Evolutionary conservation across 2,113 vertebrate genomes (phyloP), one percentile per base, ranked within the genome.

Genomic region (Rhea americana): DNA sequence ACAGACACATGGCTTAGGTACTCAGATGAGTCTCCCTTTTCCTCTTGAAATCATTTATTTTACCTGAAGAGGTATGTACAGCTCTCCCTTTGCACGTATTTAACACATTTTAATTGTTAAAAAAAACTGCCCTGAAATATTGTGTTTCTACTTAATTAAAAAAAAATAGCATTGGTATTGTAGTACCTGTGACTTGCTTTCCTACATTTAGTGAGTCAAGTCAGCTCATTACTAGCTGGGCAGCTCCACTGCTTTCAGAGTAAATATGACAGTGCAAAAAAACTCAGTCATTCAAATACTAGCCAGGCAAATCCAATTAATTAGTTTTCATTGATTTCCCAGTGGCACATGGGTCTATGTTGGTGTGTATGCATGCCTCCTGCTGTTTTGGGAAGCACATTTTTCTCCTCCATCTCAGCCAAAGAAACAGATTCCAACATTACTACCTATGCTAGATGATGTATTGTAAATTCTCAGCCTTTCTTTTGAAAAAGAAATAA

Each of bases 301-400:
- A 80, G 20, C 25, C 17, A 85, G 62, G 71, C 45, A 93, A 93
- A 85, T 66, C 13, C 48, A 87, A 18, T 37, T 82, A 87, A 89
- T 89, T 71, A 89, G 5, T 67, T 92, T 72, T 81, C 47, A 43
- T 25, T 90, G 50, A 92, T 94, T 95, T 92, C 83, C 71, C 62
- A 10, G 8, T 62, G 62, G 53, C 74, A 58, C n/a, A 66, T n/a
- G 53, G 25, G 16, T 67, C 32, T 74, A 5, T 0, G 3, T 43
- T 35, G 24, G 13, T 48, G 22, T 65, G 39, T 48, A 14, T 0
- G 2, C 14, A 47, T n/a, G 77, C 10, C 8, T 87, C 55, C 51
- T 82, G 35, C 75, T 90, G 21, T 71, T 88, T 81, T 59, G 65
- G 22, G 25, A 65, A 47, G 20, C 9, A 43, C 35, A 82, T 11